Evolutionary conservation across 2,113 vertebrate species (phyloP).

Genomic region (Tachysurus vachellii): DNA sequence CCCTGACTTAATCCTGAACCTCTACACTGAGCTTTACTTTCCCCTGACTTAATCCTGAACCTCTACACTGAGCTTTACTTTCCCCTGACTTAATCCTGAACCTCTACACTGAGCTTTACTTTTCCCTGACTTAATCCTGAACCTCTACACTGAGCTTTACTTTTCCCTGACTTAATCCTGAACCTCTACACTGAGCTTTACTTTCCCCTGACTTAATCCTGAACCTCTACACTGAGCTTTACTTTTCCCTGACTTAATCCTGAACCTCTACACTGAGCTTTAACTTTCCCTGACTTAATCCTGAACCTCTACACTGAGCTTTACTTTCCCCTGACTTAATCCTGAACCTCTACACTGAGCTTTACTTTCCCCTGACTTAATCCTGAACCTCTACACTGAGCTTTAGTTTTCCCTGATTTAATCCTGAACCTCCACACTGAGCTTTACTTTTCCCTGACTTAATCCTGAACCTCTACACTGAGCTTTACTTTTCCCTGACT

Average conservation of each 20-base stretch:
- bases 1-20: not conserved
- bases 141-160: not conserved
- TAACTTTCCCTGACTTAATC: too few species aligned
- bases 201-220: not conserved
- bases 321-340: too few species aligned
- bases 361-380: not conserved
- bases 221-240: not conserved
- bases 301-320: too few species aligned
- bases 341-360: not conserved
- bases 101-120: not conserved
- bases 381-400: too few species aligned
- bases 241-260: not conserved
- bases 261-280: too few species aligned
- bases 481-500: too few species aligned
- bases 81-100: too few species aligned
- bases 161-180: not conserved
- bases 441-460: too few species aligned
- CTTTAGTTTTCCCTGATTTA: not conserved
- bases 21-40: too few species aligned
- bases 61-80: too few species aligned
- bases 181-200: not conserved
- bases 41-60: too few species aligned
- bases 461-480: too few species aligned
- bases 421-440: not conserved
- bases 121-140: not conserved